Evolutionary conservation across 2,797 vertebrate genomes (phyloP), one percentile per base, ranked within the genome.

Genomic region (Liasis olivaceus): DNA sequence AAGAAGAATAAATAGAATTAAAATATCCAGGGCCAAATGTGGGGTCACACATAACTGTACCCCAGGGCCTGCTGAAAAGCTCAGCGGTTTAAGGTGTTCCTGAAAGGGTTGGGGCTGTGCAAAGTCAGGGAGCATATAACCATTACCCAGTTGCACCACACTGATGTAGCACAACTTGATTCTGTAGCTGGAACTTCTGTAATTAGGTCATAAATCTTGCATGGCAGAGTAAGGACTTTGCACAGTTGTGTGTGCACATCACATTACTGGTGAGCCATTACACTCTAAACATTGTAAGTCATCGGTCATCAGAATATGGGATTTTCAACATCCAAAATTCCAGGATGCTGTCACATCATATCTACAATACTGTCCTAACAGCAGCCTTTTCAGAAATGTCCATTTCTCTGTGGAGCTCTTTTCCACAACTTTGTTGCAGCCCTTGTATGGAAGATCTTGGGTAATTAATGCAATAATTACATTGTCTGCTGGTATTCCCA

Each of bases 191-290:
- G 72, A 47, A 47, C 36, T 22, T 81, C 47, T 47, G 72, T 81
- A 91, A 92, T 93, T 96, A 96, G 90, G 91, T 96, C 94, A 94
- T 95, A 92, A 91, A 84, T 95, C 95, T 81, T 81, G 72, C 20
- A 9, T 81, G 72, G 20, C 36, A 42, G 20, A 81, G 36, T 22
- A 81, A 72, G 42, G 36, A 24, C 72, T 81, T 47, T 11, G 47
- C 72, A 47, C 72, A 81, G 72, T 77, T 77, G 72, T 77, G 17
- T 11, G 36, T 81, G 69, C 72, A 81, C 93, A 91, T 95, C 66
- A 81, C 72, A 81, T 81, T 47, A 81, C 72, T 66, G 15, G 42
- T 1, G 28, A n/a, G 26, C 87, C 42, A 22, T 62, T 51, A 51
- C 28, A 69, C 28, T 31, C 88, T 12, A 20, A 36, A 36, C 51